These are phyloP conservation scores for Scarus forsteni DNA, from an alignment of 2,797 vertebrate genomes.

Conservation along the genomic window DNA sequence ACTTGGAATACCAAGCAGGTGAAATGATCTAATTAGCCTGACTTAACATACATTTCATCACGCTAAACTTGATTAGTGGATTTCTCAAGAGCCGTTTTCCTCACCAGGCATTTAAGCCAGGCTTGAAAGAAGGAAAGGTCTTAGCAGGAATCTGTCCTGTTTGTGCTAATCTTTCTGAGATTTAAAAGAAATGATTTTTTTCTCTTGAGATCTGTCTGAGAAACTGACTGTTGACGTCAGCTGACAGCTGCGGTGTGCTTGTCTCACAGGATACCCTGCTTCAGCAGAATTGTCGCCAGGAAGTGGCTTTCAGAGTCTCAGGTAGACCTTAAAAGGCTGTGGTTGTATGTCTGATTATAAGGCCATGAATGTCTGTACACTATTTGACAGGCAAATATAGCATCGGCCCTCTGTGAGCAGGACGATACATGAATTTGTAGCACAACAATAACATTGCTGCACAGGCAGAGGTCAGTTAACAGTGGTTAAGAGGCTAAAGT, in stretches of 20 bases:
- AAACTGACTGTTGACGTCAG: not conserved
- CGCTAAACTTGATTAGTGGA: not conserved
- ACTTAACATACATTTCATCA: not conserved
- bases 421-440: not conserved
- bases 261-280: constrained; percentile 46
- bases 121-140: not conserved
- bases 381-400: constrained; percentile 11
- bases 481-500: no score
- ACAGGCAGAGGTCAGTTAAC: not conserved
- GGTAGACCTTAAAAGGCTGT: constrained; percentile 18
- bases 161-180: not conserved
- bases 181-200: not conserved
- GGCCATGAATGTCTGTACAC: not conserved
- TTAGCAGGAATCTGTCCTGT: not conserved
- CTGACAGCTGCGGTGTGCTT: constrained; percentile 29
- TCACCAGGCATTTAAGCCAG: not conserved
- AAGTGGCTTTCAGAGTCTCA: constrained; percentile 71
- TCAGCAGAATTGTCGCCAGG: constrained; percentile 64
- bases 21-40: constrained; percentile 7
- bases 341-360: constrained; percentile 24
- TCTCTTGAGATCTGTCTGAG: not conserved
- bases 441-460: no score
- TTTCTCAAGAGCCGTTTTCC: not conserved
- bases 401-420: not conserved
- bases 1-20: not conserved